A percentile compares a stretch with the other conserved stretches of the same genome.
phyloP scores from a whole-genome alignment of 1,140 invertebrate species.

The Pseudomyrmex pallidus region DNA sequence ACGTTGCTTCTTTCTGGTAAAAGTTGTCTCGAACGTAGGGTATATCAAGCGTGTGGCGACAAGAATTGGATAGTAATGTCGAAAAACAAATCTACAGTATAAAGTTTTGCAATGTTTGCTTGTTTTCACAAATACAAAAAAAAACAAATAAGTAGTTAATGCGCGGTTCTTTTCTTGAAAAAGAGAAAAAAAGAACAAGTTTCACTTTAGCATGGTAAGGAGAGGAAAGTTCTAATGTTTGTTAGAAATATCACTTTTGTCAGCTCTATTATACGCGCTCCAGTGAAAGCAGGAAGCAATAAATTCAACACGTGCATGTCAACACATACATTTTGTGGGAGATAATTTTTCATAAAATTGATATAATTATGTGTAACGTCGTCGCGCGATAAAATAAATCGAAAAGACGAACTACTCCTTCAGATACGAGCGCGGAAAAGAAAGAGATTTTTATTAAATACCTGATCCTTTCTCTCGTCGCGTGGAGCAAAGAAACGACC shows the following conservation, averaged over 20 bases:
- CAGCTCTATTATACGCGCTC: neutral
- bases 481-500: slow-evolving; percentile 9
- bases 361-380: neutral
- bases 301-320: neutral
- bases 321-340: neutral
- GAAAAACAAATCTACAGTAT: neutral
- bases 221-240: neutral
- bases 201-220: neutral
- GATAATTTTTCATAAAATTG: neutral
- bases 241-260: slow-evolving; percentile 9
- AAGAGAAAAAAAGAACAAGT: neutral
- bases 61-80: slow-evolving; percentile 22
- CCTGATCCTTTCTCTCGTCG: too few species aligned
- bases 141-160: slow-evolving; percentile 6
- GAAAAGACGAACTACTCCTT: neutral
- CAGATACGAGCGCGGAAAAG: neutral
- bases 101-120: neutral
- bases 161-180: neutral
- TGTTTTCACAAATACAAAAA: neutral
- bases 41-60: neutral
- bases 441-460: slow-evolving; percentile 52
- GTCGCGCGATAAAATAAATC: neutral
- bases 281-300: neutral
- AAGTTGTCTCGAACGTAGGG: neutral
- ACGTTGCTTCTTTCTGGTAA: neutral